Evolutionary conservation across 2,797 vertebrate genomes (phyloP).

Genomic region (Malacoraja senta): DNA sequence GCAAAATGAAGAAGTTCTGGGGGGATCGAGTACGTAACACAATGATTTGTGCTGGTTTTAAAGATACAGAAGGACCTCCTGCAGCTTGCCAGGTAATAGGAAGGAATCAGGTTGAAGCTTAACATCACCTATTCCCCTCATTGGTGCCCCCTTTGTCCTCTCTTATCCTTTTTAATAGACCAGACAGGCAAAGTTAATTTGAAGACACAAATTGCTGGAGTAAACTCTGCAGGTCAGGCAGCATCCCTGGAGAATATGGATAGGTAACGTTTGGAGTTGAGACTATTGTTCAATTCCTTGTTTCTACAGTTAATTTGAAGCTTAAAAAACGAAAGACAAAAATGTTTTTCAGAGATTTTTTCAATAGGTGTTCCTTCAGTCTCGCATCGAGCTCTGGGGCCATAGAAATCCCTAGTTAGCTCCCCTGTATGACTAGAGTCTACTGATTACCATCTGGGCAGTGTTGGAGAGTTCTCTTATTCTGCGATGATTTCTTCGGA

Average conservation of each 20-base stretch:
- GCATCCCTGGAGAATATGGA: no score
- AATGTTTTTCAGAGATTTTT: background rate
- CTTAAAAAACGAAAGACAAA: background rate
- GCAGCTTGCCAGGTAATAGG: conserved; percentile 66
- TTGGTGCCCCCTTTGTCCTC: background rate
- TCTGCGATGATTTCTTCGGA: no score
- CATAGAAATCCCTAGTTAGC: background rate
- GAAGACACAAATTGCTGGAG: no score
- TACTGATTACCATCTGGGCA: background rate
- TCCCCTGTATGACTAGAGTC: background rate
- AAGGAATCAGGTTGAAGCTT: background rate
- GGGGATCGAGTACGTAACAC: conserved; percentile 70
- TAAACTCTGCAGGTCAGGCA: no score
- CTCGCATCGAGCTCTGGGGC: background rate
- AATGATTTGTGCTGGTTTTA: conserved; percentile 67
- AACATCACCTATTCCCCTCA: background rate
- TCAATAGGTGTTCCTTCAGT: background rate
- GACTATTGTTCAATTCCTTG: no score
- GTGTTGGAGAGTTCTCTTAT: no score
- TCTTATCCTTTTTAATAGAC: no score
- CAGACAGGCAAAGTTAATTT: background rate
- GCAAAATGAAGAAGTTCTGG: conserved; percentile 73
- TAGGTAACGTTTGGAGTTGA: no score
- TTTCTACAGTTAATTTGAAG: background rate
- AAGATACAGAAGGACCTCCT: conserved; percentile 60